phyloP scores from a whole-genome alignment of 2,888 invertebrate species.

The Tanytarsus gracilentus region DNA sequence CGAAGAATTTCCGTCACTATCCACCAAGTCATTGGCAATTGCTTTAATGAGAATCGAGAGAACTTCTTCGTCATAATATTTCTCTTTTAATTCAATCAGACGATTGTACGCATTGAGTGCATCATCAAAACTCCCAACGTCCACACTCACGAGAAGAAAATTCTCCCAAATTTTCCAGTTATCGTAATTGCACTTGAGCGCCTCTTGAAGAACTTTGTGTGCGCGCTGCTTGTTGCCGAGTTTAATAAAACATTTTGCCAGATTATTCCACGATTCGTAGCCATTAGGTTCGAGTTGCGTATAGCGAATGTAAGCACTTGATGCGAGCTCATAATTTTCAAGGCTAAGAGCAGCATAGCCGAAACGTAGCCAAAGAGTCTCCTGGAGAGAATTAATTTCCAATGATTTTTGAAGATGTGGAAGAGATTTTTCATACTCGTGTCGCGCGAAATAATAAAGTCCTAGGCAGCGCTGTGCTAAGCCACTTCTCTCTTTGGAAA shows the following conservation, averaged over 20 bases:
- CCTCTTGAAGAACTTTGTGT: slow-evolving; percentile 75
- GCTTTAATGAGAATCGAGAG: slow-evolving; percentile 62
- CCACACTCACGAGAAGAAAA: slow-evolving; percentile 75
- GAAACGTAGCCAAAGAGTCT: slow-evolving; percentile 73
- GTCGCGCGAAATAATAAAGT: slow-evolving; percentile 61
- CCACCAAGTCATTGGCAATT: slow-evolving; percentile 53
- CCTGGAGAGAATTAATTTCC: slow-evolving; percentile 79
- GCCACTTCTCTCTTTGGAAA: slow-evolving; percentile 71
- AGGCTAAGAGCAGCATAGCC: slow-evolving; percentile 74
- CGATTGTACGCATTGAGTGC: slow-evolving; percentile 77
- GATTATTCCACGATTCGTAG: slow-evolving; percentile 97
- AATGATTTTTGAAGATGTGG: slow-evolving; percentile 73
- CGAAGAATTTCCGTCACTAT: slow-evolving; percentile 51
- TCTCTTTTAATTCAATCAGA: slow-evolving; percentile 72
- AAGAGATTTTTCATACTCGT: slow-evolving; percentile 68
- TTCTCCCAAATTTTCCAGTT: slow-evolving; percentile 96
- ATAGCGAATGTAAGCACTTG: slow-evolving; percentile 75
- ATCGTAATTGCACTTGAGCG: slow-evolving; percentile 83
- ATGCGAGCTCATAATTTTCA: slow-evolving; percentile 74
- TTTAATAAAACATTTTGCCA: slow-evolving; percentile 87
- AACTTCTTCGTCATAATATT: slow-evolving; percentile 69
- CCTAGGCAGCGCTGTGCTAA: slow-evolving; percentile 87
- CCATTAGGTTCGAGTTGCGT: slow-evolving; percentile 78
- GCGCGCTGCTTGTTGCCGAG: slow-evolving; percentile 78
- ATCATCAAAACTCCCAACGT: slow-evolving; percentile 77